Percentiles rank a stretch among this genome's conserved stretches.
These are phyloP conservation scores for Aporophyla nigra DNA, from an alignment of 2,888 invertebrate genomes.

Conservation along the genomic window DNA sequence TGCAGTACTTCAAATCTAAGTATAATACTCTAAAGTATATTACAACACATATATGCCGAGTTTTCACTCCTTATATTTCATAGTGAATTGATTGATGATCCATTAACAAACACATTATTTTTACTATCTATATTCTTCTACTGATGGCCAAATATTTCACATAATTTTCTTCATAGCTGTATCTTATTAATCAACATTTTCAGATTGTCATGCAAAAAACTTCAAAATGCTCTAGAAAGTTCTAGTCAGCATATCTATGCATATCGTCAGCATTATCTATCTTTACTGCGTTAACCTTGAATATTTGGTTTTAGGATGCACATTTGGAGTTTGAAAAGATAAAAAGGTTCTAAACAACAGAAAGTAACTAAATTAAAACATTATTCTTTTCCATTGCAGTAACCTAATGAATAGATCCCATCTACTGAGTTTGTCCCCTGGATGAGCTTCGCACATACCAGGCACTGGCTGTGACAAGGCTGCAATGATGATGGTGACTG, in stretches of 20 bases:
- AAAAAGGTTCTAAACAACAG: neutral
- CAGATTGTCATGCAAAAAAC: neutral
- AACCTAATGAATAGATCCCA: neutral
- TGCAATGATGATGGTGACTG: neutral
- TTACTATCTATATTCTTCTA: neutral
- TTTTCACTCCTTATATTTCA: neutral
- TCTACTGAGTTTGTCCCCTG: neutral
- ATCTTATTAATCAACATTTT: neutral
- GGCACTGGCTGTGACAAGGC: too few relatives aligned
- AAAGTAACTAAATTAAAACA: too few relatives aligned
- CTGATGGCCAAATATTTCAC: neutral
- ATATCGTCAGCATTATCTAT: too few relatives aligned
- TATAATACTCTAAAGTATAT: neutral
- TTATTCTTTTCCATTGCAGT: neutral
- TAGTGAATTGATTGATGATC: neutral
- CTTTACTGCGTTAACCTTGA: too few relatives aligned
- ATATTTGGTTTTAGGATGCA: neutral
- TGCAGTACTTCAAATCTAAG: neutral
- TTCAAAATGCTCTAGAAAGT: too few relatives aligned
- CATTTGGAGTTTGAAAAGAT: neutral
- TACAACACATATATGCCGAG: neutral
- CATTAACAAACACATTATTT: neutral
- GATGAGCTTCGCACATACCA: neutral
- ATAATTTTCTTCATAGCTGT: neutral
- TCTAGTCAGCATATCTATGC: neutral